phyloP scores from a whole-genome alignment of 2,888 invertebrate genomes.

The Eudasyphora cyanicolor region DNA sequence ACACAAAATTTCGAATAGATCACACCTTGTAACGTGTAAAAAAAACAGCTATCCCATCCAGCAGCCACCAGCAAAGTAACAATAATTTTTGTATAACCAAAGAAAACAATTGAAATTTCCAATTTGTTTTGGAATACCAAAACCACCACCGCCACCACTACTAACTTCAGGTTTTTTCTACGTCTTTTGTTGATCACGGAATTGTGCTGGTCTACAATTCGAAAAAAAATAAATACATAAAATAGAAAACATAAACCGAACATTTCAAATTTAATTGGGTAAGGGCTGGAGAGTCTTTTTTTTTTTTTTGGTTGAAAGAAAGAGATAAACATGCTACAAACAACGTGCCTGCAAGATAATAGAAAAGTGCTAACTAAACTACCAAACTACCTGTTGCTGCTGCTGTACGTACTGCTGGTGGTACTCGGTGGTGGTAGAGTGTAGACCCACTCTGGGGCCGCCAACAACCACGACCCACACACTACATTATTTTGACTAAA shows the following conservation, averaged over 20 bases:
- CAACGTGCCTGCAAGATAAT: background rate
- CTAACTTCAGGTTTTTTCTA: constrained; percentile 6
- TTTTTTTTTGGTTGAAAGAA: too few species aligned
- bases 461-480: constrained; percentile 31
- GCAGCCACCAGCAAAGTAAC: background rate
- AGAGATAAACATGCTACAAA: background rate
- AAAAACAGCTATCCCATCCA: too few species aligned
- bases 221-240: constrained; percentile 27
- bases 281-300: constrained; percentile 1
- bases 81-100: background rate
- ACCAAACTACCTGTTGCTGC: constrained; percentile 40
- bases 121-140: constrained; percentile 79
- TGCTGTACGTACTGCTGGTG: background rate
- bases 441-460: too few species aligned
- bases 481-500: background rate
- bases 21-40: constrained; percentile 1
- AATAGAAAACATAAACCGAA: constrained; percentile 56
- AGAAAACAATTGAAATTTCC: background rate
- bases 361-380: constrained; percentile 30
- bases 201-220: background rate
- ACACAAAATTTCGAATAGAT: constrained; percentile 7
- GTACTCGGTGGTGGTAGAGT: background rate
- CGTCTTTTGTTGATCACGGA: constrained; percentile 46
- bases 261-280: constrained; percentile 39
- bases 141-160: constrained; percentile 57